These are phyloP conservation scores for Rhagonycha fulva DNA, from an alignment of 2,888 invertebrate species.

Conservation along the genomic window DNA sequence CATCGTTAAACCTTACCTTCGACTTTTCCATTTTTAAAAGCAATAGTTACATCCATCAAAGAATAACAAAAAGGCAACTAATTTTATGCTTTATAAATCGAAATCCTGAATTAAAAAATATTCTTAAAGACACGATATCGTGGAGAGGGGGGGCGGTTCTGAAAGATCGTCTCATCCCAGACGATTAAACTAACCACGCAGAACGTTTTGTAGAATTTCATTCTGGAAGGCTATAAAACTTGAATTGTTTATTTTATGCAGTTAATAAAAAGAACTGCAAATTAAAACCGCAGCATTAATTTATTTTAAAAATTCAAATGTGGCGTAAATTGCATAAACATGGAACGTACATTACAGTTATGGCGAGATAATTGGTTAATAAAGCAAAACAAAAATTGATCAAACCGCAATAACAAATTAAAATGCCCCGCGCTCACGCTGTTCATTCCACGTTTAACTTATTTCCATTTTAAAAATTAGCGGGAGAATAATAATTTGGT, in stretches of 20 bases:
- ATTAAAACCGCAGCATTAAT: slow-evolving; percentile 24
- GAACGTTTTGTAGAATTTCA: background rate
- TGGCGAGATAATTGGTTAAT: slow-evolving; percentile 10
- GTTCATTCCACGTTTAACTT: slow-evolving; percentile 17
- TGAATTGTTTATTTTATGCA: slow-evolving; percentile 5
- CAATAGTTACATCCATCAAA: too few species aligned
- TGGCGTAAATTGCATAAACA: slow-evolving; percentile 23
- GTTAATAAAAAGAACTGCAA: slow-evolving; percentile 18
- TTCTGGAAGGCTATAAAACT: background rate
- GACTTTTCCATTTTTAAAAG: too few species aligned
- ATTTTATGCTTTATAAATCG: too few species aligned
- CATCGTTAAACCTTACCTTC: too few species aligned
- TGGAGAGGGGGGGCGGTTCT: too few species aligned
- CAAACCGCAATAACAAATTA: slow-evolving; percentile 17
- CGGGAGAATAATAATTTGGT: slow-evolving; percentile 32
- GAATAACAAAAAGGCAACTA: too few species aligned
- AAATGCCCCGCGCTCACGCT: slow-evolving; percentile 12
- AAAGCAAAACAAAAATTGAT: slow-evolving; percentile 20
- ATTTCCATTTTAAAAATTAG: slow-evolving; percentile 20
- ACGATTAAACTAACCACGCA: background rate
- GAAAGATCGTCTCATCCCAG: background rate
- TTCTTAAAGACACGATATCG: too few species aligned
- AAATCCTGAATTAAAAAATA: too few species aligned
- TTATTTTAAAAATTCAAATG: slow-evolving; percentile 30
- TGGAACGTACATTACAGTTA: slow-evolving; percentile 8